Evolutionary conservation across 2,888 invertebrate genomes (phyloP).

Genomic region (Orthosia cruda): DNA sequence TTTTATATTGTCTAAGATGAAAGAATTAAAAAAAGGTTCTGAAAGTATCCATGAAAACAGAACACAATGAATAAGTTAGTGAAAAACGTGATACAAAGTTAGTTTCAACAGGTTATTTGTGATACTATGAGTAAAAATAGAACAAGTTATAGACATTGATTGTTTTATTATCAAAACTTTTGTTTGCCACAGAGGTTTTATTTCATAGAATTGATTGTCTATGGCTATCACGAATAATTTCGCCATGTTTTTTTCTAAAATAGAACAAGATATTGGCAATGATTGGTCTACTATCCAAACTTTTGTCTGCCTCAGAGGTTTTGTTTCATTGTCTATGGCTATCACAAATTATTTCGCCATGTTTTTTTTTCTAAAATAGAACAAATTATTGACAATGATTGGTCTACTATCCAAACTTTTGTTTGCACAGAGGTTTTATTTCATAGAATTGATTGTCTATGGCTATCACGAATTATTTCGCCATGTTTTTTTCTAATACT

Average conservation of each 20-base stretch:
- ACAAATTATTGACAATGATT: slow-evolving; percentile 16
- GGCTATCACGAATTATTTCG: slow-evolving; percentile 43
- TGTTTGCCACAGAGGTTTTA: slow-evolving; percentile 5
- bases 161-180: slow-evolving; percentile 9
- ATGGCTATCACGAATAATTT: too few relatives aligned
- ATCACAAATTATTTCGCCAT: too few relatives aligned
- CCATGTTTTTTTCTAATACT: slow-evolving; percentile 29
- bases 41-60: neutral
- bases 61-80: neutral
- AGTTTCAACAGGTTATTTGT: neutral
- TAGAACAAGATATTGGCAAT: slow-evolving; percentile 14
- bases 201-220: neutral
- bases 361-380: too few relatives aligned
- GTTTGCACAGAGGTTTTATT: slow-evolving; percentile 5
- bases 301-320: slow-evolving; percentile 5
- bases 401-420: slow-evolving; percentile 10
- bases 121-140: slow-evolving; percentile 15
- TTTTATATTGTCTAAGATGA: neutral
- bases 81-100: slow-evolving; percentile 2
- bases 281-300: slow-evolving; percentile 16
- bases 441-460: neutral
- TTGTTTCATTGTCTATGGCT: neutral
- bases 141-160: slow-evolving; percentile 16
- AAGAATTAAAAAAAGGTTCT: neutral
- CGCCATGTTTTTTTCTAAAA: too few relatives aligned